A percentile compares a stretch with the other conserved stretches of the same genome.
These are phyloP conservation scores for Theonella swinhoei DNA, from an alignment of 37 sponge, comb jelly and placozoan species.

Conservation along the genomic window DNA sequence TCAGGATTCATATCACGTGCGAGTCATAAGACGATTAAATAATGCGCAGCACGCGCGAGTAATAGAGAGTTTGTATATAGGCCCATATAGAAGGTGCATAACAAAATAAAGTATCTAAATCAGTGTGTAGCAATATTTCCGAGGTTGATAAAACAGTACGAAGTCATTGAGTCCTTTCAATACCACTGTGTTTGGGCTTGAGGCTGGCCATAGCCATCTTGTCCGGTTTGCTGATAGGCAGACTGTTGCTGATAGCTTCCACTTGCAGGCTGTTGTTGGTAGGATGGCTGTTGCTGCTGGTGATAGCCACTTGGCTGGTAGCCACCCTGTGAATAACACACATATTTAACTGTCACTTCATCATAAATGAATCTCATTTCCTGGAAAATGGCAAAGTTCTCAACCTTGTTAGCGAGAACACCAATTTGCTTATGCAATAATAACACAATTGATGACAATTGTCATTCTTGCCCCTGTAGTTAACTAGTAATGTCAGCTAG, in stretches of 20 bases:
- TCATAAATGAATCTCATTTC: too few species aligned
- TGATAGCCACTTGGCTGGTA: neutral
- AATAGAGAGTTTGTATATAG: neutral
- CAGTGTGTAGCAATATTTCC: too few species aligned
- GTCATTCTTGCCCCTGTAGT: too few species aligned
- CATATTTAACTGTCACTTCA: neutral
- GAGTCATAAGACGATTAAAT: neutral
- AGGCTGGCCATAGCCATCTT: neutral
- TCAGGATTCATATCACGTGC: neutral
- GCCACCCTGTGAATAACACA: neutral
- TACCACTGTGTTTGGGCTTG: neutral
- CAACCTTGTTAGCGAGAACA: too few species aligned
- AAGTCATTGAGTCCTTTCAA: too few species aligned
- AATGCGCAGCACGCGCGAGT: neutral
- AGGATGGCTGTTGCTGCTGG: neutral
- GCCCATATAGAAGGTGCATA: too few species aligned
- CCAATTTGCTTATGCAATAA: too few species aligned
- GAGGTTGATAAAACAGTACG: too few species aligned
- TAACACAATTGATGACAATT: too few species aligned
- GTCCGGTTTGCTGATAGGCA: neutral
- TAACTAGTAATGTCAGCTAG: too few species aligned
- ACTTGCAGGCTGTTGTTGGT: neutral
- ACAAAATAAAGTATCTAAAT: too few species aligned
- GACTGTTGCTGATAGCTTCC: neutral
- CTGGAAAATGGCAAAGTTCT: too few species aligned